A percentile compares a stretch with the other conserved stretches of the same genome.
Evolutionary conservation across 2,797 vertebrate genomes (phyloP).

Genomic region (Rhynchotus rufescens): DNA sequence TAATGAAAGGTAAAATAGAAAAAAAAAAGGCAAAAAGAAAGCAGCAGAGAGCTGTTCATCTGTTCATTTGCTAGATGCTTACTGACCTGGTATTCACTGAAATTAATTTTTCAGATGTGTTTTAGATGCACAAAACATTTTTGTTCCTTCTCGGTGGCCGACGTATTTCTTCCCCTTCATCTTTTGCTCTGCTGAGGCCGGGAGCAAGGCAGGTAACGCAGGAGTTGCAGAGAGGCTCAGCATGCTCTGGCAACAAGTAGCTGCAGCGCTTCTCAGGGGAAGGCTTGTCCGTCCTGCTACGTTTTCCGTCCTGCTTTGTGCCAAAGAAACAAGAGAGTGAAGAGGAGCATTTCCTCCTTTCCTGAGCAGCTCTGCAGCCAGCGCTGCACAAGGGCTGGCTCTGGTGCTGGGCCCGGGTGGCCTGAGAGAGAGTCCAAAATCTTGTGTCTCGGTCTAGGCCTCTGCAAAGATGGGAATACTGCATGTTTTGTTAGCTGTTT

Average conservation of each 20-base stretch:
- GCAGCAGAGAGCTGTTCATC: background rate
- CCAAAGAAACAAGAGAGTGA: slow-evolving; percentile 5
- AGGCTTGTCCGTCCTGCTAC: background rate
- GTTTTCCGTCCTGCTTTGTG: background rate
- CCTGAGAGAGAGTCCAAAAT: background rate
- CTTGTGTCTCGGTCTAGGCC: background rate
- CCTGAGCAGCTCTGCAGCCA: background rate
- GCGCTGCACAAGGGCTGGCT: background rate
- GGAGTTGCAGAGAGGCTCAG: background rate
- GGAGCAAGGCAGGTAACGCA: background rate
- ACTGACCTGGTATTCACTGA: background rate
- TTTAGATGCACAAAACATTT: slow-evolving; percentile 4
- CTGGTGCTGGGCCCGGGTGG: background rate
- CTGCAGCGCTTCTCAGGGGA: background rate
- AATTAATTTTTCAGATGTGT: slow-evolving; percentile 30
- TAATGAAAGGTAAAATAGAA: slow-evolving; percentile 57
- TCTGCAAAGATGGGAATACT: background rate
- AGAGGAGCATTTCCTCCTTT: background rate
- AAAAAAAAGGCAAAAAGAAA: slow-evolving; percentile 42
- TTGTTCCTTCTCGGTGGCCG: background rate
- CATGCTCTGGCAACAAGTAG: slow-evolving; percentile 8
- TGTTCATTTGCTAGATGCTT: slow-evolving; percentile 37
- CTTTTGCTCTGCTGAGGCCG: background rate
- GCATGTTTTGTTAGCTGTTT: background rate
- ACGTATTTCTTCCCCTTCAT: background rate